Conservation (phyloP, 2,113 vertebrate species). For the Asarcornis scutulata region DNA sequence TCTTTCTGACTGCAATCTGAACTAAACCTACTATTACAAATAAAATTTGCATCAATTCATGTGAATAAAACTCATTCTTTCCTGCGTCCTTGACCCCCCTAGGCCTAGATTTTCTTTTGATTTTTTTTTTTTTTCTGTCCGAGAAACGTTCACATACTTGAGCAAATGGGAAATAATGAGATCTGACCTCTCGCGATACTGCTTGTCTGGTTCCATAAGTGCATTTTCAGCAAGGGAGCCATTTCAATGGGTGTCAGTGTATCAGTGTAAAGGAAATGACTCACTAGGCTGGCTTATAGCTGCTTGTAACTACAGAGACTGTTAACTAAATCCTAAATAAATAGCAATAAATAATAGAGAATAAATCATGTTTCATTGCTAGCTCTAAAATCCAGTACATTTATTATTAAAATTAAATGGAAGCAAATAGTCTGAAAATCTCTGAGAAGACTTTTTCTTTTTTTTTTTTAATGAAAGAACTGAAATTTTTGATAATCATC, state of each 20-base stretch:
- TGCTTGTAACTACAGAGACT: conserved; percentile 6
- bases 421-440: not conserved
- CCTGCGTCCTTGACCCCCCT: not conserved
- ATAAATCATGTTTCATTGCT: conserved; percentile 8
- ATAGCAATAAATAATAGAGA: conserved; percentile 8
- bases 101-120: conserved; percentile 21
- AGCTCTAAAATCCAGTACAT: not conserved
- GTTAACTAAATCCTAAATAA: conserved; percentile 49
- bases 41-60: conserved; percentile 5
- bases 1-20: not conserved
- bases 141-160: conserved; percentile 8
- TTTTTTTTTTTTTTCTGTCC: conserved; percentile 10
- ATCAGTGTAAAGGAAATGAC: conserved; percentile 59
- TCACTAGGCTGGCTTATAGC: conserved; percentile 37
- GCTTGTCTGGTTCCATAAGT: conserved; percentile 52
- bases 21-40: not conserved
- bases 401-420: conserved; percentile 7
- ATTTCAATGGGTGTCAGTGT: conserved; percentile 34
- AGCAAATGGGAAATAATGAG: conserved; percentile 57
- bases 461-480: not conserved
- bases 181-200: conserved; percentile 62
- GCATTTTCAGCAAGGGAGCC: conserved; percentile 23
- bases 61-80: not conserved
- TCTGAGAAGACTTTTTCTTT: not conserved
- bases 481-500: not conserved